Conservation (phyloP, 2,113 vertebrate genomes). For the Odocoileus hemionus region DNA sequence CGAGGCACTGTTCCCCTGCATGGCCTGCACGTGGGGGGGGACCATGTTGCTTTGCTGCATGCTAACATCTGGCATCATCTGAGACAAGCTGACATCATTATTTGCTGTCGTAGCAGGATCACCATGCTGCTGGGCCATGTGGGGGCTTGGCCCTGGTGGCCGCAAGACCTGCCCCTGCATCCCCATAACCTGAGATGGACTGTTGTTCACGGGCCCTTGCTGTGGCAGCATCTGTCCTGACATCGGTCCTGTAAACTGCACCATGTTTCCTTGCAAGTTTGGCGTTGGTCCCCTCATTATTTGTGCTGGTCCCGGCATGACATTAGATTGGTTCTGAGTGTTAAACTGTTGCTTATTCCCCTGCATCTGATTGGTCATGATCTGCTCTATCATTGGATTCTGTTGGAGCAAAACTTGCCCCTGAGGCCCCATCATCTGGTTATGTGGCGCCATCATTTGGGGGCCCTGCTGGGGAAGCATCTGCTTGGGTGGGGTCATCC, state of each 20-base stretch:
- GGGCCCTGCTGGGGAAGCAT: constrained; percentile 95
- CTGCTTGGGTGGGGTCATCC: constrained; percentile 98
- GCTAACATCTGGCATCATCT: constrained; percentile 94
- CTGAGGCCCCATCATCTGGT: constrained; percentile 94
- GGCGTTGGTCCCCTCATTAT: constrained; percentile 95
- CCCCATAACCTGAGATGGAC: constrained; percentile 91
- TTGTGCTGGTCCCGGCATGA: constrained; percentile 90
- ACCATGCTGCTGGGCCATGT: constrained; percentile 88
- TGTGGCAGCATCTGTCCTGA: constrained; percentile 88
- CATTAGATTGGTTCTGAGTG: constrained; percentile 88
- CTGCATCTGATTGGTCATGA: constrained; percentile 95
- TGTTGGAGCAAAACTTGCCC: constrained; percentile 94
- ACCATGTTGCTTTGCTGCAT: constrained; percentile 93
- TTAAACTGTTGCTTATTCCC: constrained; percentile 94
- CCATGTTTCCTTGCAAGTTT: constrained; percentile 91
- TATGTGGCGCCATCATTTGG: constrained; percentile 94
- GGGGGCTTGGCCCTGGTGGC: constrained; percentile 84
- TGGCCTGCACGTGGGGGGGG: constrained; percentile 94
- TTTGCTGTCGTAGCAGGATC: constrained; percentile 82
- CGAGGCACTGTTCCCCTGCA: constrained; percentile 85
- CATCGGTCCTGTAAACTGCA: constrained; percentile 90
- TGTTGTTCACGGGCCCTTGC: constrained; percentile 90
- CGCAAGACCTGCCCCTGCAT: constrained; percentile 95
- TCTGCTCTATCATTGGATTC: constrained; percentile 96
- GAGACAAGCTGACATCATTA: constrained; percentile 85